phyloP scores from a whole-genome alignment of 2,113 vertebrate species.

The Bombycilla garrulus region DNA sequence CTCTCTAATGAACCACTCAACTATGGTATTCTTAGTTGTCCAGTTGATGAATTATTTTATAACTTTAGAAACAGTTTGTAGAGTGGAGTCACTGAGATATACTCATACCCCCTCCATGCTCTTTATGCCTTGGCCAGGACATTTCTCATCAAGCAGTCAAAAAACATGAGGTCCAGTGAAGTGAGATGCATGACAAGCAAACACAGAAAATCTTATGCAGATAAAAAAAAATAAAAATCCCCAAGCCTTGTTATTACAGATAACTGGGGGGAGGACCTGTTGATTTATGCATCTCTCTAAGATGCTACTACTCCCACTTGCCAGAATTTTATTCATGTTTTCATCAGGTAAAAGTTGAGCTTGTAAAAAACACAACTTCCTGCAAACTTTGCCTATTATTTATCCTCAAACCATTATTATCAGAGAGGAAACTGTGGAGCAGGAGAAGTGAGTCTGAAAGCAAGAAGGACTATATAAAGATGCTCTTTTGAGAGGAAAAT shows the following conservation, averaged over 20 bases:
- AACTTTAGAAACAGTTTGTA: background rate
- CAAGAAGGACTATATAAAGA: background rate
- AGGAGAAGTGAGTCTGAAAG: background rate
- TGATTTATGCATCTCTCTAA: background rate
- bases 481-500: background rate
- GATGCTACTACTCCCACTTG: background rate
- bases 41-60: background rate
- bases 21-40: background rate
- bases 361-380: background rate
- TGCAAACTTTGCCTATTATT: background rate
- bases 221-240: background rate
- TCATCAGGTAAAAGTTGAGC: background rate
- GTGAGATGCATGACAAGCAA: background rate
- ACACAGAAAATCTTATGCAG: background rate
- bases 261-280: background rate
- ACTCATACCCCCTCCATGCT: background rate
- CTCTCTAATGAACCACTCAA: background rate
- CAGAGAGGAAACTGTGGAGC: background rate
- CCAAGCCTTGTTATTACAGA: background rate
- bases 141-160: background rate
- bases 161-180: background rate
- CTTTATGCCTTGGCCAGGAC: background rate
- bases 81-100: background rate
- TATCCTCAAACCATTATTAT: background rate
- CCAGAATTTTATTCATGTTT: background rate